phyloP scores from a whole-genome alignment of 2,113 vertebrate genomes.

The Pterocles burchelli region DNA sequence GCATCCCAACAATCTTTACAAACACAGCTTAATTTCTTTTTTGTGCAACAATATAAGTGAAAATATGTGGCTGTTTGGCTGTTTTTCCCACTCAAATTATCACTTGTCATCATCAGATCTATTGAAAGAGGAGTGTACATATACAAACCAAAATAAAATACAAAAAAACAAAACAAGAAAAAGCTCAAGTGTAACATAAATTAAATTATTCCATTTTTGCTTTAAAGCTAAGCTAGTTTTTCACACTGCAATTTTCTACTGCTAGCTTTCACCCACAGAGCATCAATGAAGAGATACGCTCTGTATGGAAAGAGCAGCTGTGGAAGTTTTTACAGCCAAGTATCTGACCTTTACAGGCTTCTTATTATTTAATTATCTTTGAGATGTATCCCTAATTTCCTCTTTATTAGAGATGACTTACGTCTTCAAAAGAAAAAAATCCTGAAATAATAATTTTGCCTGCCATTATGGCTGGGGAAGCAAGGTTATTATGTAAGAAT shows the following conservation, averaged over 20 bases:
- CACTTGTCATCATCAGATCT: not conserved
- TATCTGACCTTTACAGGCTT: constrained; percentile 39
- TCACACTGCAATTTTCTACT: not conserved
- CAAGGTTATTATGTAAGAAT: not conserved
- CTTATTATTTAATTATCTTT: constrained; percentile 48
- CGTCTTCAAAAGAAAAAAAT: not conserved
- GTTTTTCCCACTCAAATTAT: not conserved
- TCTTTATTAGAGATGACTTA: not conserved
- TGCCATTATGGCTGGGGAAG: not conserved
- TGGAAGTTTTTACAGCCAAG: constrained; percentile 10
- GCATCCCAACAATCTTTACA: not conserved
- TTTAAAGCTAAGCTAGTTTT: not conserved
- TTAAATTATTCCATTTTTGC: not conserved
- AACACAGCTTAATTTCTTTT: not conserved
- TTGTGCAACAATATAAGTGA: not conserved
- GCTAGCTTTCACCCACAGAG: not conserved
- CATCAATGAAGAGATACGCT: not conserved
- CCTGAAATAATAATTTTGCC: constrained; percentile 41
- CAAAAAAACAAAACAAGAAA: not conserved
- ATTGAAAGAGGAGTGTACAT: not conserved
- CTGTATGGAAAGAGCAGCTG: not conserved
- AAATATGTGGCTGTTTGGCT: not conserved
- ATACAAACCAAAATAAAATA: not conserved
- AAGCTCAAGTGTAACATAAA: not conserved
- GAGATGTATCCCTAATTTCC: constrained; percentile 22